Evolutionary conservation across 1,140 invertebrate species (phyloP).

Genomic region (Manduca sexta): DNA sequence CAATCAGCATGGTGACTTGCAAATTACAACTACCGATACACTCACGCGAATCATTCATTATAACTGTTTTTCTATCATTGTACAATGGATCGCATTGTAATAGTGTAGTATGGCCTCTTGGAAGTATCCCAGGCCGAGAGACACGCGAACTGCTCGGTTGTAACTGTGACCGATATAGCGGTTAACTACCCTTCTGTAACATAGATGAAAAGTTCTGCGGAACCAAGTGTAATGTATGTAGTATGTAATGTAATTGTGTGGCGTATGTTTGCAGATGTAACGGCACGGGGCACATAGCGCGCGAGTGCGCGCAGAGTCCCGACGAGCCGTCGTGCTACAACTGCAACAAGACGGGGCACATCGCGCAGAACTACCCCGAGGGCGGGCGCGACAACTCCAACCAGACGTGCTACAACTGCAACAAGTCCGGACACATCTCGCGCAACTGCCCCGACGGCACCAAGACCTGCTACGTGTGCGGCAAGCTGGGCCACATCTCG

Average conservation of each 20-base stretch:
- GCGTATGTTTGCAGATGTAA: conserved; percentile 76
- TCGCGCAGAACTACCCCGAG: conserved; percentile 89
- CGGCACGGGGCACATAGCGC: conserved; percentile 90
- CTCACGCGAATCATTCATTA: too few relatives aligned
- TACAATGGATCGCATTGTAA: too few relatives aligned
- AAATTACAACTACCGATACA: too few relatives aligned
- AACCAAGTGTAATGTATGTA: too few relatives aligned
- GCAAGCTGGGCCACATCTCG: conserved; percentile 91
- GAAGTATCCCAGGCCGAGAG: too few relatives aligned
- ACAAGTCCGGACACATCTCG: conserved; percentile 90
- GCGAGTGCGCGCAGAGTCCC: conserved; percentile 88
- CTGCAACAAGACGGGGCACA: conserved; percentile 91
- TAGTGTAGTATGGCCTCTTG: too few relatives aligned
- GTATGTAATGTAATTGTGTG: background rate
- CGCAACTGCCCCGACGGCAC: conserved; percentile 90
- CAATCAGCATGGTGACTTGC: too few relatives aligned
- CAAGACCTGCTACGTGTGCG: conserved; percentile 91
- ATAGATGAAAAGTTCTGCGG: too few relatives aligned
- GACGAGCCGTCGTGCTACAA: conserved; percentile 89
- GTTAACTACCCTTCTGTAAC: too few relatives aligned
- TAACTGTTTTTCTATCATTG: too few relatives aligned
- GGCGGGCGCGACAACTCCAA: conserved; percentile 73
- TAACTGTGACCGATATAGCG: too few relatives aligned
- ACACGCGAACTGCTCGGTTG: too few relatives aligned
- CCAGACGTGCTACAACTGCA: conserved; percentile 91